phyloP scores from a whole-genome alignment of 2,113 vertebrate genomes.

The Peucedramus taeniatus region DNA sequence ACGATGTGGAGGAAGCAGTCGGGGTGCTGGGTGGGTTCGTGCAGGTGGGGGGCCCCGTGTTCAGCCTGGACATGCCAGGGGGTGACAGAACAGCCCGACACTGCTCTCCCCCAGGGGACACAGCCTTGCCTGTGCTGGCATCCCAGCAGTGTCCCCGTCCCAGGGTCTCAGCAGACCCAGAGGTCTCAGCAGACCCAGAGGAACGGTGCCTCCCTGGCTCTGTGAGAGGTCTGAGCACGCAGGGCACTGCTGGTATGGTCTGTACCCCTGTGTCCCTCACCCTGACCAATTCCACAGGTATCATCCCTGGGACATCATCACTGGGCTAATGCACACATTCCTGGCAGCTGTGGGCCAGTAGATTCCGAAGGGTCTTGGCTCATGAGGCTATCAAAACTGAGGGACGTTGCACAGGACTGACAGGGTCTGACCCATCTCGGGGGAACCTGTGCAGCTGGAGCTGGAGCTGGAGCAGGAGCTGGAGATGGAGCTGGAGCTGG shows the following conservation, averaged over 20 bases:
- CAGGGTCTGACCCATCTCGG: rapidly evolving
- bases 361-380: neutral
- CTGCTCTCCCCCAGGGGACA: neutral
- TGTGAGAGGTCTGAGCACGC: neutral
- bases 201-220: neutral
- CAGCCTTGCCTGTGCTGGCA: neutral
- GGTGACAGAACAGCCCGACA: neutral
- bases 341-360: neutral
- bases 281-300: neutral
- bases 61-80: too few relatives aligned
- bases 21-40: neutral
- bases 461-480: rapidly evolving
- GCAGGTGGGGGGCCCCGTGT: rapidly evolving
- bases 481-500: too few relatives aligned
- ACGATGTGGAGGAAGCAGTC: rapidly evolving
- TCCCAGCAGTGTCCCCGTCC: rapidly evolving
- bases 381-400: neutral
- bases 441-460: neutral
- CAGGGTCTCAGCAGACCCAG: neutral
- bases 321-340: rapidly evolving
- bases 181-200: neutral
- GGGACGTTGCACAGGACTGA: neutral
- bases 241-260: neutral
- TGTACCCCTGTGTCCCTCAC: neutral
- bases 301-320: rapidly evolving